phyloP scores from a whole-genome alignment of 2,797 vertebrate genomes.

The Enteromius treurensis region DNA sequence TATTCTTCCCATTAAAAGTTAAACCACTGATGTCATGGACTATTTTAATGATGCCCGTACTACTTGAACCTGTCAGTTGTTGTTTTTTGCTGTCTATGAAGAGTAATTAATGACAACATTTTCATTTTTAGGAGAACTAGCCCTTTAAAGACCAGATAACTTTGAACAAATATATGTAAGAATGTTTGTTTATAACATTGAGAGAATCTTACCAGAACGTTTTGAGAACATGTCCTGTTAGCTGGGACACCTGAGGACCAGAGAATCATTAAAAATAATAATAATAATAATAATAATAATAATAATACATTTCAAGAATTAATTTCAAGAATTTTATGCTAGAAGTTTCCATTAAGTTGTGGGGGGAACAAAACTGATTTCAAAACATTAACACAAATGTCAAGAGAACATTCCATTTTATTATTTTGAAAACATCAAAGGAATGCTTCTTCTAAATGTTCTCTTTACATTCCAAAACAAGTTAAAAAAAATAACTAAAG shows the following conservation, averaged over 20 bases:
- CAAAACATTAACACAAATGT: not conserved
- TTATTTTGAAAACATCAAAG: not conserved
- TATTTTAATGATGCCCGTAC: not conserved
- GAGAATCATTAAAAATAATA: not conserved
- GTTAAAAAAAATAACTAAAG: not conserved
- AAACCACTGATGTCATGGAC: too few species aligned
- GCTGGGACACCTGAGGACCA: not conserved
- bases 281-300: too few species aligned
- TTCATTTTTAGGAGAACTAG: not conserved
- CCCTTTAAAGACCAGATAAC: not conserved
- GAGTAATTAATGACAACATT: not conserved
- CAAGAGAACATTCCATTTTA: not conserved
- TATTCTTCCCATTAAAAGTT: too few species aligned
- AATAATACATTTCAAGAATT: too few species aligned
- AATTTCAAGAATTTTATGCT: not conserved
- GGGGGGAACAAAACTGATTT: not conserved
- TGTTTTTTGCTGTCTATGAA: too few species aligned
- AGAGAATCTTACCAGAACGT: not conserved
- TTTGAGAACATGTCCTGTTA: not conserved
- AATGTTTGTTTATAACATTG: not conserved
- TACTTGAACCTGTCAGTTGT: too few species aligned
- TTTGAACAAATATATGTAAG: not conserved
- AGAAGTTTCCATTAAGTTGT: not conserved
- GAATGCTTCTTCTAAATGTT: not conserved
- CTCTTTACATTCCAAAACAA: not conserved